Evolutionary conservation across 2,797 vertebrate genomes (phyloP).

Genomic region (Rallus crepitans): DNA sequence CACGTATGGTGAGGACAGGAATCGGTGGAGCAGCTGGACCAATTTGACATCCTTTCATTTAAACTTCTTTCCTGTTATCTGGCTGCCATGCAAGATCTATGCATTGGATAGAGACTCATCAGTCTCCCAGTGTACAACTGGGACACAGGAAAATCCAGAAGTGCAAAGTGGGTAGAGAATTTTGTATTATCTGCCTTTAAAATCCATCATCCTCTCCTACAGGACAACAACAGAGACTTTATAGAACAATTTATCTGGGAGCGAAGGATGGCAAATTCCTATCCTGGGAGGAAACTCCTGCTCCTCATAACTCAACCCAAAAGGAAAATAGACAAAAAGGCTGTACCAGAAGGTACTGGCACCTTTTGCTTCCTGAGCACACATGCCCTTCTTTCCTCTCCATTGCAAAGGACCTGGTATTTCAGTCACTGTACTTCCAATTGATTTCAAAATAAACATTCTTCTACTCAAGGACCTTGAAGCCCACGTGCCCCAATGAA

Average conservation of each 20-base stretch:
- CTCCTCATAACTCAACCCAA: not conserved
- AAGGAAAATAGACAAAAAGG: not conserved
- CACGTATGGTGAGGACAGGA: rapidly evolving
- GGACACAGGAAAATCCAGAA: not conserved
- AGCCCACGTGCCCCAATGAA: not conserved
- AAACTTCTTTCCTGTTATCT: not conserved
- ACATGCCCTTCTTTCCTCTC: not conserved
- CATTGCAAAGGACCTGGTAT: not conserved
- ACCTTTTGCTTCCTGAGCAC: not conserved
- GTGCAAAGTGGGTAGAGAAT: not conserved
- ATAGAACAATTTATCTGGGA: not conserved
- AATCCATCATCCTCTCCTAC: not conserved
- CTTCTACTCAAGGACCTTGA: not conserved
- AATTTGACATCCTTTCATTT: not conserved
- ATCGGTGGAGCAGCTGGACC: not conserved
- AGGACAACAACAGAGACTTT: not conserved
- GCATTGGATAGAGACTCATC: not conserved
- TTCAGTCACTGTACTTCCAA: not conserved
- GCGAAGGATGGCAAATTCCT: not conserved
- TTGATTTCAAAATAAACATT: not conserved
- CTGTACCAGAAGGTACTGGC: not conserved
- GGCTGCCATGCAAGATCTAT: not conserved
- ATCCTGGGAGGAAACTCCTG: not conserved
- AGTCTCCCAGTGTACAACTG: not conserved
- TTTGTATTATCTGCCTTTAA: not conserved